Evolutionary conservation across 2,113 vertebrate genomes (phyloP).

Genomic region (Anhinga rufa): DNA sequence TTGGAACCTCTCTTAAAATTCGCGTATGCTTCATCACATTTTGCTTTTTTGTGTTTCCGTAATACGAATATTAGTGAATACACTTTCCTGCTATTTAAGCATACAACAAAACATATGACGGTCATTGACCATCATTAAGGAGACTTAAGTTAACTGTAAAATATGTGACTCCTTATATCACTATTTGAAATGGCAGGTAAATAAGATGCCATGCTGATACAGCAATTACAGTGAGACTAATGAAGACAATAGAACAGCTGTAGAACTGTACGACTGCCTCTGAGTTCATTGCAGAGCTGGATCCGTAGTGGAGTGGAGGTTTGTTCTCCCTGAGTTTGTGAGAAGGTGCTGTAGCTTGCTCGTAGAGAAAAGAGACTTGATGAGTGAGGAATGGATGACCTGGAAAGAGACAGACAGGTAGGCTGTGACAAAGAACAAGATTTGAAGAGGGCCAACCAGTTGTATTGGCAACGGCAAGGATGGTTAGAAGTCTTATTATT

Average conservation of each 20-base stretch:
- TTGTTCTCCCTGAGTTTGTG: neutral
- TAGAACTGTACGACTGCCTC: neutral
- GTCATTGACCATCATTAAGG: neutral
- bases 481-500: neutral
- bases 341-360: conserved; percentile 15
- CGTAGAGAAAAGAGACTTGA: neutral
- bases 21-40: conserved; percentile 62
- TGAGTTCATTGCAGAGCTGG: neutral
- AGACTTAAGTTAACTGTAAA: neutral
- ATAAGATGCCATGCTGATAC: neutral
- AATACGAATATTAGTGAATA: neutral
- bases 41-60: neutral
- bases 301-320: neutral
- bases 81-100: neutral
- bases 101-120: neutral
- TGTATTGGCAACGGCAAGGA: neutral
- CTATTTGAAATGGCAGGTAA: neutral
- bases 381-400: neutral
- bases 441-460: neutral
- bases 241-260: neutral
- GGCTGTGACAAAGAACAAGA: neutral
- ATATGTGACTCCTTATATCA: neutral
- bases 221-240: neutral
- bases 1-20: conserved; percentile 86
- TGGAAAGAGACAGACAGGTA: neutral